These are phyloP conservation scores for Drosophila demipolita DNA, from an alignment of 2,888 invertebrate genomes.

Conservation along the genomic window DNA sequence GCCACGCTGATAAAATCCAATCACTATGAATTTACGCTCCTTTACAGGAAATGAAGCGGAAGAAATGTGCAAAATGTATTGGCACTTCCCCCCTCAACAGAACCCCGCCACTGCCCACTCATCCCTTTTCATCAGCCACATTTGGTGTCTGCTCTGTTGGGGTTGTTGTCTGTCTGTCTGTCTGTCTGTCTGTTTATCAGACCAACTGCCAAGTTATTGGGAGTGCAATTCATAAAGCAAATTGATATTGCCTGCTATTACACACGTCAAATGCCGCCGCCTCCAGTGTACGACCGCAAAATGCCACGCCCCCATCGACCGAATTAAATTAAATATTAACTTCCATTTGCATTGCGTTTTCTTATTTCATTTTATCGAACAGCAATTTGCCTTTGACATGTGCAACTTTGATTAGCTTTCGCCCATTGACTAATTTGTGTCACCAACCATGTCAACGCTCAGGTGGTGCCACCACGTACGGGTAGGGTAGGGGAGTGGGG, in stretches of 20 bases:
- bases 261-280: constrained; percentile 75
- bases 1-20: constrained; percentile 79
- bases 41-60: constrained; percentile 80
- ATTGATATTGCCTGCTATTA: constrained; percentile 80
- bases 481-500: background rate
- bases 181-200: constrained; percentile 13
- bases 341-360: constrained; percentile 75
- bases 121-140: background rate
- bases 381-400: constrained; percentile 73
- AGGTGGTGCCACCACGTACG: constrained; percentile 12
- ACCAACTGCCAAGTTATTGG: constrained; percentile 71
- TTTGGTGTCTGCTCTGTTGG: constrained; percentile 13
- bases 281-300: constrained; percentile 50
- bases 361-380: constrained; percentile 47
- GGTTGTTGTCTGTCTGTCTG: constrained; percentile 41
- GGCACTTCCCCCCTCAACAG: constrained; percentile 41
- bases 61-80: constrained; percentile 82
- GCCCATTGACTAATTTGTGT: constrained; percentile 56
- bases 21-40: constrained; percentile 81
- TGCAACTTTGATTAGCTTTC: constrained; percentile 77
- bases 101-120: background rate
- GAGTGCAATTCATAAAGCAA: constrained; percentile 81
- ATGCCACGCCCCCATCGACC: constrained; percentile 28
- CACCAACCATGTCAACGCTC: constrained; percentile 56
- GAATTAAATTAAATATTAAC: constrained; percentile 81